Evolutionary conservation across 2,113 vertebrate genomes (phyloP).

Genomic region (Haplotaxodon microlepis): DNA sequence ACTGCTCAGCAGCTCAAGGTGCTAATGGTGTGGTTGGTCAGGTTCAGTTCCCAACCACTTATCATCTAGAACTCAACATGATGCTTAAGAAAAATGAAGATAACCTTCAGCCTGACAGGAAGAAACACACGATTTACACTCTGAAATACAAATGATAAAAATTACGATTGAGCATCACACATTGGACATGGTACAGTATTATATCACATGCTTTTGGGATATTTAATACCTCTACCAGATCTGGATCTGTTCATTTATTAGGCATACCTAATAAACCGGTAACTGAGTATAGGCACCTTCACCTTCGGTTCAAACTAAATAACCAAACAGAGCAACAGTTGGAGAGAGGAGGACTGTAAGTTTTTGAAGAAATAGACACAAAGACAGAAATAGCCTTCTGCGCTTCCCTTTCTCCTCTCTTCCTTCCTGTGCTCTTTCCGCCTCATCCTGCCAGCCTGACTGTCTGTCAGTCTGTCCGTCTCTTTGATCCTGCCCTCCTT

Average conservation of each 20-base stretch:
- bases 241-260: not conserved
- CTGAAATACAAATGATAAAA: not conserved
- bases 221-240: not conserved
- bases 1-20: not conserved
- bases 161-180: not conserved
- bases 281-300: not conserved
- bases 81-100: not conserved
- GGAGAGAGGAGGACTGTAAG: not conserved
- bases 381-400: conserved; percentile 1
- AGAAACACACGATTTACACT: not conserved
- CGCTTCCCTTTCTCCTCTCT: not conserved
- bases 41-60: not conserved
- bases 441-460: conserved; percentile 17
- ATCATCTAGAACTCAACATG: not conserved
- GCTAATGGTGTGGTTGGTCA: not conserved
- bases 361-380: not conserved
- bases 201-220: not conserved
- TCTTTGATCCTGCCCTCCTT: conserved; percentile 64
- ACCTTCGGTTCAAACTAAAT: not conserved
- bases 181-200: not conserved
- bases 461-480: conserved; percentile 17
- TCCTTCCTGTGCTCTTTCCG: conserved; percentile 11
- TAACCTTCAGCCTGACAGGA: not conserved
- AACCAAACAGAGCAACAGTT: not conserved
- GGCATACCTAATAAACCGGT: not conserved